Percentiles rank a stretch among this genome's conserved stretches.
These are phyloP conservation scores for Coregonus clupeaformis DNA, from an alignment of 2,113 vertebrate genomes.

Conservation along the genomic window DNA sequence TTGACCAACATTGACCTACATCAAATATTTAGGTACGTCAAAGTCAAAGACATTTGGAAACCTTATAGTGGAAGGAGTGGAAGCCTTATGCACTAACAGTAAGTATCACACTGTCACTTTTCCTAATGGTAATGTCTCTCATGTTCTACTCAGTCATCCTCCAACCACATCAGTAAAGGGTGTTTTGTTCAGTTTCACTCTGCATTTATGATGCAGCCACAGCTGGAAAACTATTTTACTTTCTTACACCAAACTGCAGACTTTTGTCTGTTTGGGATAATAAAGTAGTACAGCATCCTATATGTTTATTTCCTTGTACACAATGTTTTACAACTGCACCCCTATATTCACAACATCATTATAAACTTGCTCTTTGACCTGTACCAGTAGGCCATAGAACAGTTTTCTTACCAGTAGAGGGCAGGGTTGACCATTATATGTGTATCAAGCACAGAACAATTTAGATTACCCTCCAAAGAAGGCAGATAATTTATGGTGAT, in stretches of 20 bases:
- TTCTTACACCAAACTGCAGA: neutral
- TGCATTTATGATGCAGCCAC: neutral
- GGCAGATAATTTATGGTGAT: neutral
- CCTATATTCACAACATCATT: too few species aligned
- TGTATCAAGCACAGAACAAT: neutral
- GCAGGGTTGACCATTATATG: slow-evolving; percentile 59
- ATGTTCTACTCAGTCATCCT: neutral
- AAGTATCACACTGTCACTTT: neutral
- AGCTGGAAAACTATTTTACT: neutral
- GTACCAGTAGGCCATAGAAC: too few species aligned
- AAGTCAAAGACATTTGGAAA: slow-evolving; percentile 15
- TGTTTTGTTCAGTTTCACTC: neutral
- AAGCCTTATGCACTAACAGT: neutral
- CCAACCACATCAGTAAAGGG: neutral
- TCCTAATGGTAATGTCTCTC: neutral
- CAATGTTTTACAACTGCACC: too few species aligned
- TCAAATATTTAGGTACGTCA: slow-evolving; percentile 11
- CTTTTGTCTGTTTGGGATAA: neutral
- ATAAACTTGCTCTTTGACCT: neutral
- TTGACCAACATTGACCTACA: neutral
- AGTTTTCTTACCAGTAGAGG: slow-evolving; percentile 51
- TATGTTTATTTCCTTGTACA: too few species aligned
- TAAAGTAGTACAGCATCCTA: too few species aligned
- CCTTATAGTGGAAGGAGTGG: slow-evolving; percentile 3
- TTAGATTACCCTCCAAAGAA: neutral